Percentiles rank a stretch among this genome's conserved stretches.
phyloP scores from a whole-genome alignment of 1,140 invertebrate species.

The fruit fly (Drosophila melanogaster) region Release_6_plus_ISO1_MT NT_033779.5:13040001-13040500 shows the following conservation, averaged over 20 bases:
- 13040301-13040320: slow-evolving; percentile 10
- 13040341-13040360: slow-evolving; percentile 48
- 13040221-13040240: not conserved
- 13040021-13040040: slow-evolving; percentile 16
- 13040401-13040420: slow-evolving; percentile 47
- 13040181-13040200: no score
- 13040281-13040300: slow-evolving; percentile 26
- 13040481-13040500: slow-evolving; percentile 20
- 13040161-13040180: no score
- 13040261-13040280: not conserved
- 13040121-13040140: no score
- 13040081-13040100: no score
- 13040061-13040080: not conserved
- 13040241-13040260: not conserved
- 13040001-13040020: slow-evolving; percentile 6
- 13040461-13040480: slow-evolving; percentile 11
- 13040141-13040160: no score
- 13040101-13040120: no score
- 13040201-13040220: no score
- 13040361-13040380: slow-evolving; percentile 45
- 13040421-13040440: slow-evolving; percentile 17
- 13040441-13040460: slow-evolving; percentile 25
- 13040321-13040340: slow-evolving; percentile 42
- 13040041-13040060: slow-evolving; percentile 3
- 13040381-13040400: slow-evolving; percentile 23